phyloP scores from a whole-genome alignment of 2,113 vertebrate species.

The Cyrtonyx montezumae region DNA sequence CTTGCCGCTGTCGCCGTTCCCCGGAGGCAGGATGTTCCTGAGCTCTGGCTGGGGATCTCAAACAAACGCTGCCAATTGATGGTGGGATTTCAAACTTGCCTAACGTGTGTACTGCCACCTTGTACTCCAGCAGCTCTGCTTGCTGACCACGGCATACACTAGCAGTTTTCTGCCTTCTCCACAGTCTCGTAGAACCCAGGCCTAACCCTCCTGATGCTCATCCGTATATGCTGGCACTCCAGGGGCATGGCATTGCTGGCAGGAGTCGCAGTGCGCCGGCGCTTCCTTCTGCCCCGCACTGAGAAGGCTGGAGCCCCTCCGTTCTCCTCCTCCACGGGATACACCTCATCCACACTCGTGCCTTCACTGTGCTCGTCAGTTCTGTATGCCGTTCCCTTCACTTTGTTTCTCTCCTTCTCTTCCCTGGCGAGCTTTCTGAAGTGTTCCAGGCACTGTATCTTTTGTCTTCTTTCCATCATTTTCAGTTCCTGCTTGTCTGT shows the following conservation, averaged over 20 bases:
- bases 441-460: conserved; percentile 68
- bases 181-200: conserved; percentile 76
- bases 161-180: conserved; percentile 73
- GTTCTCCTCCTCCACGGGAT: not conserved
- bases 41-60: conserved; percentile 46
- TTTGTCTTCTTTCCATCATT: conserved; percentile 68
- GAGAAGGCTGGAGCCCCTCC: conserved; percentile 44
- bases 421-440: conserved; percentile 70
- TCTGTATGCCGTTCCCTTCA: not conserved
- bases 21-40: conserved; percentile 19
- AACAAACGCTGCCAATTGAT: conserved; percentile 51
- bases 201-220: conserved; percentile 74
- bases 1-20: not conserved
- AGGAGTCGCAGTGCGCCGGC: not conserved
- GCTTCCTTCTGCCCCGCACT: conserved; percentile 63
- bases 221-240: conserved; percentile 70
- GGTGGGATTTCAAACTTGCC: conserved; percentile 64
- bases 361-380: conserved; percentile 40
- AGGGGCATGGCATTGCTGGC: not conserved
- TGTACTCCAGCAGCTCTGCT: conserved; percentile 50
- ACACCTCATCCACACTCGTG: conserved; percentile 51
- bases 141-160: not conserved
- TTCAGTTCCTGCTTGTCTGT: conserved; percentile 69
- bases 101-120: conserved; percentile 48
- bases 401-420: conserved; percentile 58